These are phyloP conservation scores for Diabrotica virgifera DNA, from an alignment of 1,140 invertebrate genomes.

Conservation along the genomic window DNA sequence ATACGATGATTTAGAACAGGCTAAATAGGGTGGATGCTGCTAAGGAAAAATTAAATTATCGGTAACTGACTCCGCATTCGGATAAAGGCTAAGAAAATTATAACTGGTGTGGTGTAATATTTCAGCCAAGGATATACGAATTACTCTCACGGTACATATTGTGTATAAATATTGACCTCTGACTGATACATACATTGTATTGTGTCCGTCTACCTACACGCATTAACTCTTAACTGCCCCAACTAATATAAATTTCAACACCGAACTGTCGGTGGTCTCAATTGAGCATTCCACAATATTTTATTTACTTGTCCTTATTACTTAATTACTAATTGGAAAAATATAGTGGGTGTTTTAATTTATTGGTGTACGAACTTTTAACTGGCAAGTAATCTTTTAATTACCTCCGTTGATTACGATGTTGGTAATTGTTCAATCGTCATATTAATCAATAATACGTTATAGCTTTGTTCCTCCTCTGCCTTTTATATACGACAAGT, in stretches of 20 bases:
- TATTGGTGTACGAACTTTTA: background rate
- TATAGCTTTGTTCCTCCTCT: no score
- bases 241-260: slow-evolving; percentile 20
- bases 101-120: background rate
- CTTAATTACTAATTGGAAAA: slow-evolving; percentile 14
- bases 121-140: background rate
- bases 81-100: no score
- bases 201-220: slow-evolving; percentile 18
- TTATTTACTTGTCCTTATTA: slow-evolving; percentile 1
- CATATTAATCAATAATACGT: no score
- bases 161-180: slow-evolving; percentile 21
- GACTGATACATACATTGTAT: slow-evolving; percentile 18
- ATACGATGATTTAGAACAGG: no score
- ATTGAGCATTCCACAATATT: slow-evolving; percentile 15
- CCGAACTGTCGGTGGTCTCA: slow-evolving; percentile 14
- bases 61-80: no score
- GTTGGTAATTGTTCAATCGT: background rate
- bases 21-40: no score
- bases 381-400: background rate
- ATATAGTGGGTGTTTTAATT: background rate
- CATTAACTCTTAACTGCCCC: slow-evolving; percentile 21
- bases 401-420: background rate
- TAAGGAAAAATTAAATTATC: no score
- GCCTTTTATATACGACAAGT: no score
- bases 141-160: slow-evolving; percentile 16